phyloP scores from a whole-genome alignment of 1,140 invertebrate species.

The Spodoptera litura region DNA sequence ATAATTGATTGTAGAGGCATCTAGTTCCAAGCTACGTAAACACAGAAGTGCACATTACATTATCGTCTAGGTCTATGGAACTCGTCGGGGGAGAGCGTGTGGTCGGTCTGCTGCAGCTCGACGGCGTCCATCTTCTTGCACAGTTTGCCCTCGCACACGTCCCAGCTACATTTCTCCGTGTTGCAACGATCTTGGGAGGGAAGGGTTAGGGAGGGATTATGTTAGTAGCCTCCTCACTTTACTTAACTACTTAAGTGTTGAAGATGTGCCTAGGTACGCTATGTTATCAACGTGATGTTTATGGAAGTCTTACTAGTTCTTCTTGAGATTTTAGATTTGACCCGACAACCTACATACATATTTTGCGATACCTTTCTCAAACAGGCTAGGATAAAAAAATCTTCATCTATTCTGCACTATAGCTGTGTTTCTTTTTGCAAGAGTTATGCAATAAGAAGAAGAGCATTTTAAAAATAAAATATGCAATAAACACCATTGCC shows the following conservation, averaged over 20 bases:
- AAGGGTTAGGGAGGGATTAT: conserved; percentile 1
- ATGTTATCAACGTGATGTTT: too few relatives aligned
- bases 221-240: background rate
- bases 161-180: conserved; percentile 80
- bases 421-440: too few relatives aligned
- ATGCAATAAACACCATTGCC: too few relatives aligned
- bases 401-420: too few relatives aligned
- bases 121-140: conserved; percentile 78
- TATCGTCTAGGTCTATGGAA: conserved; percentile 38
- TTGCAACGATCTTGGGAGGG: conserved; percentile 74
- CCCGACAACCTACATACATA: too few relatives aligned
- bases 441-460: too few relatives aligned
- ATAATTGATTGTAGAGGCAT: background rate
- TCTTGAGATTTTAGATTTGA: too few relatives aligned
- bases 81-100: conserved; percentile 57
- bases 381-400: too few relatives aligned
- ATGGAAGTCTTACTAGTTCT: too few relatives aligned
- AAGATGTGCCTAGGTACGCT: too few relatives aligned
- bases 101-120: conserved; percentile 71
- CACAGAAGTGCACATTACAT: background rate
- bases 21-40: background rate
- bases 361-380: too few relatives aligned
- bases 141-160: conserved; percentile 78
- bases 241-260: background rate
- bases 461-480: too few relatives aligned